Evolutionary conservation across 2,113 vertebrate species (phyloP), one percentile per base, ranked within the genome.

Genomic region (Etia nguti): DNA sequence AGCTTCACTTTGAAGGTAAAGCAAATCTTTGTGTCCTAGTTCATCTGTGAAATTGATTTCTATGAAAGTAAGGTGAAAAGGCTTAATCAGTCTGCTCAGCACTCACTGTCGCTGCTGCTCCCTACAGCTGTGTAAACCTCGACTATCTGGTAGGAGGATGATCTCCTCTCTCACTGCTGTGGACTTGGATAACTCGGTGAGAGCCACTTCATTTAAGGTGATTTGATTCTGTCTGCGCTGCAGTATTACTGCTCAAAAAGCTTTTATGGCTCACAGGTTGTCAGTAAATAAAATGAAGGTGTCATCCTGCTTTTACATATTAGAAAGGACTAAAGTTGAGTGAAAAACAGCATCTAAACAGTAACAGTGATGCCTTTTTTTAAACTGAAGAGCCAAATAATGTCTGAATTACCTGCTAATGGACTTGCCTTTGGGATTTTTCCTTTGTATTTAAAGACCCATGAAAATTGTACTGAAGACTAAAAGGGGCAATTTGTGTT

Each of bases 291-390:
- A 26, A 20, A 50, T 29, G 6, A 46, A 75, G 15, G 70, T 1
- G 41, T 20, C 9, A 20, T 75, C 9, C 70, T 50, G 24, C 70
- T 75, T 75, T 50, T 75, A 50, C 43, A 50, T 48, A 29, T 48
- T 50, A 75, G 15, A 9, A 75, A 29, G 68, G 8, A 26, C 38
- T 70, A 43, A 43, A 70, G 38, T 6, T 16, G 22, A 26, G 38
- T 0, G 0, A 0, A 68, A 38, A 38, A 65, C 60, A 65, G 60
- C 41, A 18, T 26, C 1, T 16, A 48, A 48, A 46, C 22, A 10
- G 38, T 41, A 26, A 73, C 13, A 26, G 65, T 24, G 70, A 11
- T 3, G 24, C 22, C 0, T 16, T 18, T 70, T 4, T 46, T 18
- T n/a, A n/a, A 48, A 48, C 70, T 2, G 9, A 48, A 7, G 43